Percentiles rank a stretch among this genome's conserved stretches.
phyloP scores from a whole-genome alignment of 1,140 invertebrate species.

The Tetramorium simillimum region DNA sequence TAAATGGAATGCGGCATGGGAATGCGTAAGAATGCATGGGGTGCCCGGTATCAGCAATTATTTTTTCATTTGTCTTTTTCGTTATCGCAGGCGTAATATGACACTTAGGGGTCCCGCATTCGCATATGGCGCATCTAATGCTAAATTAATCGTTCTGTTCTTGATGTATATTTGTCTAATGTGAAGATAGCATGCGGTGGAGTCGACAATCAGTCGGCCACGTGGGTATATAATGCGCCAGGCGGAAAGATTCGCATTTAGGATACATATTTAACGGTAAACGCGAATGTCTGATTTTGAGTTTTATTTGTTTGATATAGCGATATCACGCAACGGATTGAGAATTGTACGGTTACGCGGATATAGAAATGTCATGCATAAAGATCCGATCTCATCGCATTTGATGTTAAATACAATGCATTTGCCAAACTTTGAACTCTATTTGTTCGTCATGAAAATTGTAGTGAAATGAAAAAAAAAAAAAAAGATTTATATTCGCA shows the following conservation, averaged over 20 bases:
- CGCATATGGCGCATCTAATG: not conserved
- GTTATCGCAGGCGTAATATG: not conserved
- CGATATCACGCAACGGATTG: not conserved
- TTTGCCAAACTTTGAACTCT: not conserved
- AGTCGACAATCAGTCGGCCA: not conserved
- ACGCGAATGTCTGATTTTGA: conserved; percentile 14
- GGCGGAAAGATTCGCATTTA: not conserved
- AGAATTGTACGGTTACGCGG: not conserved
- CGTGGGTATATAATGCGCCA: no score
- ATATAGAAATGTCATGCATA: not conserved
- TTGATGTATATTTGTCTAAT: conserved; percentile 18
- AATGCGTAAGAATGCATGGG: not conserved
- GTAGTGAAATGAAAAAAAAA: not conserved
- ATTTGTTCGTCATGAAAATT: not conserved
- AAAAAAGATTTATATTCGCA: not conserved
- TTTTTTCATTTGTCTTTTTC: not conserved
- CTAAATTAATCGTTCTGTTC: conserved; percentile 17
- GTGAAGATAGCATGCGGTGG: conserved; percentile 18
- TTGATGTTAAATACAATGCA: not conserved
- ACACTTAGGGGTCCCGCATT: conserved; percentile 2
- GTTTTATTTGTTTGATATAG: conserved; percentile 7
- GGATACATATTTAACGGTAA: conserved; percentile 23
- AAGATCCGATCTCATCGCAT: not conserved
- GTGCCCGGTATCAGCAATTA: not conserved
- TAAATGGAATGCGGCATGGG: not conserved